Conservation (phyloP, 2,113 vertebrate species). For the Oryzias curvinotus region DNA sequence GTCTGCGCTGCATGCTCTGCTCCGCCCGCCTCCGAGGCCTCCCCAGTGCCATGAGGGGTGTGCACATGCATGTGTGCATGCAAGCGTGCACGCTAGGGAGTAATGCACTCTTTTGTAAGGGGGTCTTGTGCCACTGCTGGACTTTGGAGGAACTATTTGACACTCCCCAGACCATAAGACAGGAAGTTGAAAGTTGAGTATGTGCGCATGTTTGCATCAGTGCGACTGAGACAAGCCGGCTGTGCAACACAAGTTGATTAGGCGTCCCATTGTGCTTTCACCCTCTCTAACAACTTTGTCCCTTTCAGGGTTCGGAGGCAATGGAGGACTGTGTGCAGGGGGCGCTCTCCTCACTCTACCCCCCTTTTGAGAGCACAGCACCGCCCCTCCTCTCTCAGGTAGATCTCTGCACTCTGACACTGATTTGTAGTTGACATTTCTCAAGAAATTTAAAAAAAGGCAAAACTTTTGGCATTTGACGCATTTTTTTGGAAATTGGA, state of each 20-base stretch:
- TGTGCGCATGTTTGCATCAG: constrained; percentile 31
- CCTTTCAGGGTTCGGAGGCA: constrained; percentile 85
- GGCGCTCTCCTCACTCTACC: constrained; percentile 88
- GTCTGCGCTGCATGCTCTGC: constrained; percentile 28
- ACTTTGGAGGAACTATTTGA: constrained; percentile 64
- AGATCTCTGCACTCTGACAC: background rate
- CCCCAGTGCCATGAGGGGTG: constrained; percentile 6
- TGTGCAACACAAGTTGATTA: constrained; percentile 44
- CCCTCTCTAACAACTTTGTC: constrained; percentile 21
- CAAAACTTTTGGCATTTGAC: constrained; percentile 2
- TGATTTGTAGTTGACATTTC: background rate
- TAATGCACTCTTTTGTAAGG: constrained; percentile 48
- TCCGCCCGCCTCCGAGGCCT: constrained; percentile 38
- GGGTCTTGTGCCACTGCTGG: constrained; percentile 17
- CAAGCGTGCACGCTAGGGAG: constrained; percentile 13
- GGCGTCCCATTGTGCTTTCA: constrained; percentile 45
- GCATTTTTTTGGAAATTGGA: constrained; percentile 15
- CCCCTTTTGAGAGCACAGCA: constrained; percentile 90
- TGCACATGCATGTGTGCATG: constrained; percentile 6
- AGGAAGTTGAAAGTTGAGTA: constrained; percentile 64
- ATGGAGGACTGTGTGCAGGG: constrained; percentile 95
- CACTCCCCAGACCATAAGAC: constrained; percentile 64
- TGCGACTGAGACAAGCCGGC: constrained; percentile 43
- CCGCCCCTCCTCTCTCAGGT: constrained; percentile 89
- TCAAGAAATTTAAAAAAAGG: background rate